Evolutionary conservation across 2,888 invertebrate genomes (phyloP).

Genomic region (Uloborus plumipes): DNA sequence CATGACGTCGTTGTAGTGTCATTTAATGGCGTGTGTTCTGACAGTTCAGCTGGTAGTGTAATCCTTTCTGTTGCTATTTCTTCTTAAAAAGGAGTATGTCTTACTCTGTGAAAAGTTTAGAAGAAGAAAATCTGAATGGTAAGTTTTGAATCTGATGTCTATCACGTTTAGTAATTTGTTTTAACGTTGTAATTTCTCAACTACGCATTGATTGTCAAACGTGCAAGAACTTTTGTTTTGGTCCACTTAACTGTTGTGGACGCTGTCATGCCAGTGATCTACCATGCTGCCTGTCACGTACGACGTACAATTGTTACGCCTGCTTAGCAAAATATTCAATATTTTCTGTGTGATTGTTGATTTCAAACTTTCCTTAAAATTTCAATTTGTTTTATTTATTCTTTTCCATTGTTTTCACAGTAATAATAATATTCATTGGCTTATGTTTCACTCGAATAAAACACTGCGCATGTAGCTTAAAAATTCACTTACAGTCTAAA

Average conservation of each 20-base stretch:
- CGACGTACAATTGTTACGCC: no score
- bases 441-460: no score
- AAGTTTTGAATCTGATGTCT: neutral
- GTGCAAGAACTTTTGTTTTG: constrained; percentile 36
- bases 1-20: constrained; percentile 51
- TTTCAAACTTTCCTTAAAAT: no score
- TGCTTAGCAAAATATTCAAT: no score
- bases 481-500: no score
- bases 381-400: no score
- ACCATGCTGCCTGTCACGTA: no score
- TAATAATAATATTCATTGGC: no score
- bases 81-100: constrained; percentile 29
- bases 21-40: constrained; percentile 60
- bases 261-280: constrained; percentile 9
- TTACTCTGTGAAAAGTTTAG: constrained; percentile 47
- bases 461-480: no score
- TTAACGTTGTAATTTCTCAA: neutral
- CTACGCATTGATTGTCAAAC: constrained; percentile 47
- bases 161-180: neutral
- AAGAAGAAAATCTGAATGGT: constrained; percentile 53
- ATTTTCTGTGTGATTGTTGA: no score
- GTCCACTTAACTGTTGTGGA: constrained; percentile 11
- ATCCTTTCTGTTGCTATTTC: neutral
- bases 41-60: constrained; percentile 45
- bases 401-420: no score